Percentiles rank a stretch among this genome's conserved stretches.
Evolutionary conservation across 2,113 vertebrate genomes (phyloP).

Genomic region (Candoia aspera): DNA sequence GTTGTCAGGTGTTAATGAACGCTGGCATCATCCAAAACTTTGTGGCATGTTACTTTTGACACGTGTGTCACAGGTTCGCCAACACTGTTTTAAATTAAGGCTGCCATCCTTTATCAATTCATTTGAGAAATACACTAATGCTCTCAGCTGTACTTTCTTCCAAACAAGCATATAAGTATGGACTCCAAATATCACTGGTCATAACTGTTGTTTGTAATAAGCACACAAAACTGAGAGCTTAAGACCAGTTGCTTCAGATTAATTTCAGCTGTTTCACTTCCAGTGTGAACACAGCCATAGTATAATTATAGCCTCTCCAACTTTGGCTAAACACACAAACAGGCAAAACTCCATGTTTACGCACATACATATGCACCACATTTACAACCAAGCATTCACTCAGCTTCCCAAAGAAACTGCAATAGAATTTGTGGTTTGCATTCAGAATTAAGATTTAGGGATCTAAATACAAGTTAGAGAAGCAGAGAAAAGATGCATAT

Average conservation of each 20-base stretch:
- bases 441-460: slow-evolving; percentile 7
- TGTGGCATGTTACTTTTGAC: too few species aligned
- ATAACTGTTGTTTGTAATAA: slow-evolving; percentile 24
- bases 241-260: slow-evolving; percentile 59
- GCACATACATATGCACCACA: neutral
- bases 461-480: slow-evolving; percentile 11
- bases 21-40: too few species aligned
- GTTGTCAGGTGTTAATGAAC: too few species aligned
- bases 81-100: neutral
- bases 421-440: slow-evolving; percentile 16
- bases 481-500: slow-evolving; percentile 17
- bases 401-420: slow-evolving; percentile 11
- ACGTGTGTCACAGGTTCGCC: too few species aligned
- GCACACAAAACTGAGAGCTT: neutral
- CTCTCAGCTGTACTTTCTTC: neutral
- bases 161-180: neutral
- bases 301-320: slow-evolving; percentile 41
- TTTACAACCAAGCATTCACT: slow-evolving; percentile 4
- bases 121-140: neutral
- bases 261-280: slow-evolving; percentile 59
- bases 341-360: slow-evolving; percentile 34
- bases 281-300: slow-evolving; percentile 33
- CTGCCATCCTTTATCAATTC: neutral
- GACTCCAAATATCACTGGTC: slow-evolving; percentile 14
- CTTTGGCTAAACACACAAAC: slow-evolving; percentile 21